Conservation (phyloP, 2,113 vertebrate species). For the Limanda limanda region DNA sequence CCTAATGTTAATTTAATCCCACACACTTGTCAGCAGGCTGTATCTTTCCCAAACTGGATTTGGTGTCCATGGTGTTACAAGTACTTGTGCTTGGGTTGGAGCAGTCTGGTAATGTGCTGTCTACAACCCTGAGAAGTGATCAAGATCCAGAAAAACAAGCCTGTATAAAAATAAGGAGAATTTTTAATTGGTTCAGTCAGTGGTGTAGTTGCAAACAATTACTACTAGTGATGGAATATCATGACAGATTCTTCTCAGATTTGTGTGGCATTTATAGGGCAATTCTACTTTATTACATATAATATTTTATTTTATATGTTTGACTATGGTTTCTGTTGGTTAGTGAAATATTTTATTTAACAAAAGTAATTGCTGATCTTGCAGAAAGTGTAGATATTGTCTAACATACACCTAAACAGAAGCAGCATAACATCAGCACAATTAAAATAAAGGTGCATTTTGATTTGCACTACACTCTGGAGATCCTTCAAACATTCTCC, state of each 20-base stretch:
- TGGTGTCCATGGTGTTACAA: neutral
- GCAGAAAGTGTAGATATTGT: no score
- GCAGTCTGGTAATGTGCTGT: constrained; percentile 2
- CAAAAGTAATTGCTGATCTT: no score
- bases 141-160: neutral
- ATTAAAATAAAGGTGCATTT: no score
- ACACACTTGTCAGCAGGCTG: constrained; percentile 18
- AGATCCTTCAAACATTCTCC: no score
- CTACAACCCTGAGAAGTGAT: neutral
- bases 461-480: no score
- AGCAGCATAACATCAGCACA: no score
- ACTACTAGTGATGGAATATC: neutral
- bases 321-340: no score
- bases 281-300: no score
- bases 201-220: neutral
- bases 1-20: constrained; percentile 42
- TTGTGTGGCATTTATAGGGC: no score
- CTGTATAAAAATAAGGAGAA: neutral
- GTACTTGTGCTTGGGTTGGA: neutral
- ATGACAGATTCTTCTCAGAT: neutral
- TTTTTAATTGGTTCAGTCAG: neutral
- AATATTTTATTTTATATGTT: no score
- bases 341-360: no score
- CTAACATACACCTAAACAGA: no score
- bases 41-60: constrained; percentile 11